Evolutionary conservation across 2,113 vertebrate species (phyloP).

Genomic region (Taurulus bubalis): DNA sequence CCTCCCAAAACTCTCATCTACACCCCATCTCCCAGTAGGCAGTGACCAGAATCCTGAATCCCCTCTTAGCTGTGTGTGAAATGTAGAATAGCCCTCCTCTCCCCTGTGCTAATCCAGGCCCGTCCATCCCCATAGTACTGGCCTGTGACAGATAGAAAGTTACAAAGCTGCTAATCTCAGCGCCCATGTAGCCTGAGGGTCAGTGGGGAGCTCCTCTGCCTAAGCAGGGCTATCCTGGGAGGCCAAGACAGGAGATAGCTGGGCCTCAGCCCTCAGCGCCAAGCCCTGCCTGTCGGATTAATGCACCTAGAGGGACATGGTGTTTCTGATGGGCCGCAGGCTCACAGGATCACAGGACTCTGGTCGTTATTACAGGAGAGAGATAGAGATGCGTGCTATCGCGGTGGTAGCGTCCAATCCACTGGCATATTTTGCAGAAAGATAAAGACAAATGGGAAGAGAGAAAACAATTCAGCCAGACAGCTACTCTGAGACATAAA

Average conservation of each 20-base stretch:
- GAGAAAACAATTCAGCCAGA: constrained; percentile 23
- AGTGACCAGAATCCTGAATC: constrained; percentile 70
- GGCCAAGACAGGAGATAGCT: constrained; percentile 63
- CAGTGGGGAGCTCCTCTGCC: constrained; percentile 71
- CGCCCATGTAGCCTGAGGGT: constrained; percentile 68
- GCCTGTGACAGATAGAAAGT: constrained; percentile 81
- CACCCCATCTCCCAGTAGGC: constrained; percentile 61
- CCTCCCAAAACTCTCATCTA: constrained; percentile 41
- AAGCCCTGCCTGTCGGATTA: constrained; percentile 73
- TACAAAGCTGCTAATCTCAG: constrained; percentile 73
- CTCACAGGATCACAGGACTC: constrained; percentile 56
- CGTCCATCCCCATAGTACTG: constrained; percentile 67
- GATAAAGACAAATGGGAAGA: constrained; percentile 22
- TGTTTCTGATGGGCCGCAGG: constrained; percentile 59
- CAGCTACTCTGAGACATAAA: constrained; percentile 23
- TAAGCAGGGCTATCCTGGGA: constrained; percentile 76
- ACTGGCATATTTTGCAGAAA: not conserved
- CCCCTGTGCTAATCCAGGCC: constrained; percentile 77
- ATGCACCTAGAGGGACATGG: constrained; percentile 65
- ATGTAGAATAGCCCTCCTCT: constrained; percentile 75
- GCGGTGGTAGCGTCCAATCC: constrained; percentile 8
- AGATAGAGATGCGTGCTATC: constrained; percentile 36
- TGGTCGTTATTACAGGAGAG: constrained; percentile 34
- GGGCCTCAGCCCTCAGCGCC: constrained; percentile 48
- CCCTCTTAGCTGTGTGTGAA: constrained; percentile 74